A percentile compares a stretch with the other conserved stretches of the same genome.
These are phyloP conservation scores for Lysandra coridon DNA, from an alignment of 2,888 invertebrate species.

Conservation along the genomic window DNA sequence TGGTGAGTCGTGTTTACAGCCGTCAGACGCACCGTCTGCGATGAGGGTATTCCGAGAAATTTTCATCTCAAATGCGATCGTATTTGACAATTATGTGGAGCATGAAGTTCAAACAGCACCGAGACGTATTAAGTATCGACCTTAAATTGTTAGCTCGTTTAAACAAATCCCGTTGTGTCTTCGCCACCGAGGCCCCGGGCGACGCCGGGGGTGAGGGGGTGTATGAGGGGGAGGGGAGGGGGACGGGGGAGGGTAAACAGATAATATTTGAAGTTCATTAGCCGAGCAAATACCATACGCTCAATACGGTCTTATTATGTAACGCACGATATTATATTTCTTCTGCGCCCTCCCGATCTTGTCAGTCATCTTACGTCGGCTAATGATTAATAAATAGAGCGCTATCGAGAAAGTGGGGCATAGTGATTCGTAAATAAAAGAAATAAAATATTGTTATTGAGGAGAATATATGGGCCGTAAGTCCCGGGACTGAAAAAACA, in stretches of 20 bases:
- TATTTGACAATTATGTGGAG: slow-evolving; percentile 5
- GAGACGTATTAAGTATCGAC: slow-evolving; percentile 7
- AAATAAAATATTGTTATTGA: neutral
- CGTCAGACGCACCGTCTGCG: neutral
- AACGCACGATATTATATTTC: slow-evolving; percentile 8
- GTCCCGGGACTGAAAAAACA: too few species aligned
- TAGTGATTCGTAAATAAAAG: neutral
- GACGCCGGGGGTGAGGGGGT: neutral
- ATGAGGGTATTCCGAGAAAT: slow-evolving; percentile 11
- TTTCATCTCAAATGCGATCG: slow-evolving; percentile 4
- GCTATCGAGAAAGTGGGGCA: neutral
- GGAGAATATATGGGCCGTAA: too few species aligned
- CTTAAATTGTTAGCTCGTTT: slow-evolving; percentile 25
- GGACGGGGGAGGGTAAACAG: neutral
- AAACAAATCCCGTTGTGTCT: slow-evolving; percentile 8
- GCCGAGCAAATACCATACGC: slow-evolving; percentile 16
- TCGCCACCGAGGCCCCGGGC: neutral
- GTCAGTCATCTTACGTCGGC: neutral
- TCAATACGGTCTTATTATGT: slow-evolving; percentile 13
- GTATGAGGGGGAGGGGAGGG: neutral
- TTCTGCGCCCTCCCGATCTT: slow-evolving; percentile 16
- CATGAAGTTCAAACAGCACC: neutral
- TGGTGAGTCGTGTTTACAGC: neutral
- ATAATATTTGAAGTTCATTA: slow-evolving; percentile 31
- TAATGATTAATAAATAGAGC: slow-evolving; percentile 6